A percentile compares a stretch with the other conserved stretches of the same genome.
These are phyloP conservation scores for Bombus breviceps DNA, from an alignment of 1,140 invertebrate species.

Conservation along the genomic window DNA sequence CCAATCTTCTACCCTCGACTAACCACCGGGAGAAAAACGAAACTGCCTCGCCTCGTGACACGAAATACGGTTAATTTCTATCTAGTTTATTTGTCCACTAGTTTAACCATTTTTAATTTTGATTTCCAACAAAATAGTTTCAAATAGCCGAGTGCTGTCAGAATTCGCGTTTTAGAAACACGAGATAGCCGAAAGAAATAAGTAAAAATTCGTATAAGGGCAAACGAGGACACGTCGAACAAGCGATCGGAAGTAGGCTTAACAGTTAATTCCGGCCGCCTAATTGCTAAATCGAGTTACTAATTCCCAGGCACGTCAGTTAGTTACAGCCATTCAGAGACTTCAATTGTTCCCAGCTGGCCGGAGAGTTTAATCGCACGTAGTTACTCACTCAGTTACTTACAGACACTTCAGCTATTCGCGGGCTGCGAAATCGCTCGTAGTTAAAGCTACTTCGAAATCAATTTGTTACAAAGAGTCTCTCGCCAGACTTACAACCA, in stretches of 20 bases:
- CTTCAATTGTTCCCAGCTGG: conserved; percentile 28
- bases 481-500: background rate
- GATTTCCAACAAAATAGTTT: too few species aligned
- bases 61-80: background rate
- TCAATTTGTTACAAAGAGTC: conserved; percentile 17
- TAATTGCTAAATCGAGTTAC: conserved; percentile 20
- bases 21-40: too few species aligned
- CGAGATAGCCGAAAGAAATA: too few species aligned
- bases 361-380: conserved; percentile 21
- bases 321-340: conserved; percentile 27
- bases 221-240: background rate
- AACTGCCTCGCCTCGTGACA: background rate
- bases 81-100: too few species aligned
- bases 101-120: too few species aligned
- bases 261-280: background rate
- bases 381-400: conserved; percentile 21
- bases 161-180: too few species aligned
- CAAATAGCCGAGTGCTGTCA: background rate
- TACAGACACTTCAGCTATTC: conserved; percentile 28
- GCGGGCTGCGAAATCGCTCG: conserved; percentile 15
- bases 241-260: background rate
- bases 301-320: conserved; percentile 26
- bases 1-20: background rate
- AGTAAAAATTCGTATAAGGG: too few species aligned
- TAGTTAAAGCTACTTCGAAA: conserved; percentile 25